Base-by-base conservation (phyloP, 2,113 vertebrate species). In the Noctilio leporinus region DNA sequence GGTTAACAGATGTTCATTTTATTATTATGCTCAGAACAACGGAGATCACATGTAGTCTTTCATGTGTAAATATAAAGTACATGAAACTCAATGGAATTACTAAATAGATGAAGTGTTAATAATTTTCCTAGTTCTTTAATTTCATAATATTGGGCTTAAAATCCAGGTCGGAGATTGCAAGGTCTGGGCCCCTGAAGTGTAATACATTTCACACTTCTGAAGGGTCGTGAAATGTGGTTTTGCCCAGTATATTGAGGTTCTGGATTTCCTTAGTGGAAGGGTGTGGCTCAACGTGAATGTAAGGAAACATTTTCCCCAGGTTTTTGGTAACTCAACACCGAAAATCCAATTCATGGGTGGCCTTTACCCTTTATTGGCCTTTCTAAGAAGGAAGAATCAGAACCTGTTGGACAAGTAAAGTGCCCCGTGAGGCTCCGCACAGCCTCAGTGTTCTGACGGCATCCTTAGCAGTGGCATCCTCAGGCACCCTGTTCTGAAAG, bases 321-420 rank as follows among this genome's bases (percentile, higher is more conserved):
- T 85, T 49, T 85, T 92, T 62, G 87, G 45, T 30, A 38, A 82
- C 17, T 62, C 81, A 76, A 83, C 11, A 47, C 26, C 80, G 49
- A 70, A 80, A 62, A 35, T 72, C 26, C 78, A 64, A 16, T 43
- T 75, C 45, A 81, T 7, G 38, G 35, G 64, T 7, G 38, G 47
- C 69, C 64, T 67, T 77, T 15, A 33, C 5, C 22, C 30, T 53
- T 89, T 30, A 33, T 30, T 75, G 69, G 4, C 57, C 59, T 96
- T 95, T 92, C 64, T 69, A 47, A 91, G 45, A 92, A 92, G 43
- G 82, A 38, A 62, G 73, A 92, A 77, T 83, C n/a, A 49, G 33
- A 82, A 59, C 62, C 64, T 17, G 45, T 51, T 64, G 24, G 75
- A 51, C 59, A 53, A 59, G 51, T 76, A 38, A 45, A 55, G 73